Percentiles rank a stretch among this genome's conserved stretches.
Conservation (phyloP, 2,888 invertebrate genomes). For the Itoplectis maculator region DNA sequence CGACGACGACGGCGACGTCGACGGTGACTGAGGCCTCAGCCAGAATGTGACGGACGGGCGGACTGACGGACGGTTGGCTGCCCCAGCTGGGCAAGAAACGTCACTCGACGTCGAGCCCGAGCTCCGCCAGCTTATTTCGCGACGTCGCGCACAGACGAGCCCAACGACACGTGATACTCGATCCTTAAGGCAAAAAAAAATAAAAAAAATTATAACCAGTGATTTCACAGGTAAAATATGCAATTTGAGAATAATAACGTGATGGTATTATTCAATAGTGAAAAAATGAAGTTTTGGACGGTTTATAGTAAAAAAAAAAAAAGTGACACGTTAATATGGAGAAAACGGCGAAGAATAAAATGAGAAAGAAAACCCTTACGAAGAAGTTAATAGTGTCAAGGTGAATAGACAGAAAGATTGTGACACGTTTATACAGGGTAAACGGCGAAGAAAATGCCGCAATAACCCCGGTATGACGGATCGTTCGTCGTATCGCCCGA, state of each 20-base stretch:
- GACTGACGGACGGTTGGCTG: not conserved
- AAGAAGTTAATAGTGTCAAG: too few relatives aligned
- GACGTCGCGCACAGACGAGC: not conserved
- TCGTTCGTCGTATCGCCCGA: constrained; percentile 19
- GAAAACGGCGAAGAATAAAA: too few relatives aligned
- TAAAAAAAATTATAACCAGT: too few relatives aligned
- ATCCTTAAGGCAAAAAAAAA: not conserved
- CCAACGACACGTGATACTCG: not conserved
- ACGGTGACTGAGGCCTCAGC: constrained; percentile 13
- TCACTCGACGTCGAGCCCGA: constrained; percentile 23
- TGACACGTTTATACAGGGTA: not conserved
- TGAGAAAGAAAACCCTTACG: too few relatives aligned
- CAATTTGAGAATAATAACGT: too few relatives aligned
- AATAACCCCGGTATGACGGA: constrained; percentile 37
- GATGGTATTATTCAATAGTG: too few relatives aligned
- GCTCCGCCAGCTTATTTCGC: constrained; percentile 47
- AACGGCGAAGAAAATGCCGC: constrained; percentile 12
- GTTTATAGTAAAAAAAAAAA: too few relatives aligned
- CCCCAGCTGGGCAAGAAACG: constrained; percentile 14
- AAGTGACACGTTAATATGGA: too few relatives aligned
- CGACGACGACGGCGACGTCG: constrained; percentile 35
- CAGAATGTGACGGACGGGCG: constrained; percentile 36
- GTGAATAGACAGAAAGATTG: not conserved
- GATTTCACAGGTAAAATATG: too few relatives aligned
- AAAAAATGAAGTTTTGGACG: too few relatives aligned